Percentiles rank a stretch among this genome's conserved stretches.
phyloP scores from a whole-genome alignment of 2,888 invertebrate genomes.

The Phragmatobia fuliginosa region DNA sequence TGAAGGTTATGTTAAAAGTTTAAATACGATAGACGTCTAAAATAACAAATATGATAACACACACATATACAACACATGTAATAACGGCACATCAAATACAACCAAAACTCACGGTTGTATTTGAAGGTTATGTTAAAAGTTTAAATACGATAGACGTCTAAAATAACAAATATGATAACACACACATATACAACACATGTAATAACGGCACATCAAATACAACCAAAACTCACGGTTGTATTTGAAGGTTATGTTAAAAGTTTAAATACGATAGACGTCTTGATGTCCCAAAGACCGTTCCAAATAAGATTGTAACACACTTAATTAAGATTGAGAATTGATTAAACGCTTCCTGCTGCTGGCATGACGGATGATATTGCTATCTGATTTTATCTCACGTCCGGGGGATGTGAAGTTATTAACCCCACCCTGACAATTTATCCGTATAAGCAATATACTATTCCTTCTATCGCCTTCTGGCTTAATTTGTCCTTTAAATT shows the following conservation, averaged over 20 bases:
- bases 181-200: no score
- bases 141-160: no score
- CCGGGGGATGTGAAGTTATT: not conserved
- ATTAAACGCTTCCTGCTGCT: constrained; percentile 74
- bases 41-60: no score
- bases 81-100: no score
- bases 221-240: no score
- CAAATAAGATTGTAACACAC: constrained; percentile 72
- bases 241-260: not conserved
- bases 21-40: no score
- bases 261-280: constrained; percentile 14
- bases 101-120: no score
- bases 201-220: no score
- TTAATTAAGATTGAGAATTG: constrained; percentile 79
- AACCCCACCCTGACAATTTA: not conserved
- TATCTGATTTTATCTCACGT: not conserved
- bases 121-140: no score
- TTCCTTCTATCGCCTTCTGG: not conserved
- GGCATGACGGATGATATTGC: constrained; percentile 70
- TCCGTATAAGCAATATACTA: not conserved
- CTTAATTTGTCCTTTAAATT: not conserved
- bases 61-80: no score
- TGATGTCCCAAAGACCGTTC: constrained; percentile 49
- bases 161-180: no score
- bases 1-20: no score